phyloP scores from a whole-genome alignment of 2,888 invertebrate species.

The Axea sp. region DNA sequence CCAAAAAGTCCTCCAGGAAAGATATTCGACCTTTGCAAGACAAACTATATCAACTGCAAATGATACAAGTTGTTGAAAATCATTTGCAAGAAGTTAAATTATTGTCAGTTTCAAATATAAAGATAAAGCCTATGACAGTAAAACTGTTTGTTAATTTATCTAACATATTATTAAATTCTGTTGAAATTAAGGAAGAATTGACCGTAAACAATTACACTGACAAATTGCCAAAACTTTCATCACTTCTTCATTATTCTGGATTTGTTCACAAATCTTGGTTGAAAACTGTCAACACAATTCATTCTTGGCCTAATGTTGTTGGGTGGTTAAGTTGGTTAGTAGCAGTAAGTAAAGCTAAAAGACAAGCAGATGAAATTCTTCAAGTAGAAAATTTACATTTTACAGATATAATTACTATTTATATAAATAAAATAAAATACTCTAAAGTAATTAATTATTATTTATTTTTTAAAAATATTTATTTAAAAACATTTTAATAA shows the following conservation, averaged over 20 bases:
- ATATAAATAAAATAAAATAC: background rate
- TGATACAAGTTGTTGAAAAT: conserved; percentile 71
- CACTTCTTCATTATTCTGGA: conserved; percentile 82
- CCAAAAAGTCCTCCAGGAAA: no score
- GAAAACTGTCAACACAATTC: conserved; percentile 82
- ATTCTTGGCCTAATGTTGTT: conserved; percentile 82
- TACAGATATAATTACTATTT: background rate
- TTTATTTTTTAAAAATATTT: background rate
- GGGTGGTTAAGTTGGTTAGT: conserved; percentile 81
- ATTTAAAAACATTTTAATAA: no score
- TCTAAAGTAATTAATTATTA: background rate
- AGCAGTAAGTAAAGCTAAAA: conserved; percentile 79
- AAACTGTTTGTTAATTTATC: conserved; percentile 74
- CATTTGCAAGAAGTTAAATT: conserved; percentile 68
- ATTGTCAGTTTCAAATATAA: conserved; percentile 65
- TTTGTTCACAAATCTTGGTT: conserved; percentile 82
- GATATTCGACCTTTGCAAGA: conserved; percentile 68
- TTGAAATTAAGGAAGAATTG: conserved; percentile 69
- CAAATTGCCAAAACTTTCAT: conserved; percentile 81
- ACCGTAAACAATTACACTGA: conserved; percentile 72
- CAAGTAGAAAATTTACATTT: conserved; percentile 71
- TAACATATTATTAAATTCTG: conserved; percentile 66
- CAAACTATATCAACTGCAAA: conserved; percentile 70
- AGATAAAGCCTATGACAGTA: conserved; percentile 71
- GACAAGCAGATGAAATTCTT: conserved; percentile 68